phyloP scores from a whole-genome alignment of 2,888 invertebrate species.

The Dastarcus helophoroides region DNA sequence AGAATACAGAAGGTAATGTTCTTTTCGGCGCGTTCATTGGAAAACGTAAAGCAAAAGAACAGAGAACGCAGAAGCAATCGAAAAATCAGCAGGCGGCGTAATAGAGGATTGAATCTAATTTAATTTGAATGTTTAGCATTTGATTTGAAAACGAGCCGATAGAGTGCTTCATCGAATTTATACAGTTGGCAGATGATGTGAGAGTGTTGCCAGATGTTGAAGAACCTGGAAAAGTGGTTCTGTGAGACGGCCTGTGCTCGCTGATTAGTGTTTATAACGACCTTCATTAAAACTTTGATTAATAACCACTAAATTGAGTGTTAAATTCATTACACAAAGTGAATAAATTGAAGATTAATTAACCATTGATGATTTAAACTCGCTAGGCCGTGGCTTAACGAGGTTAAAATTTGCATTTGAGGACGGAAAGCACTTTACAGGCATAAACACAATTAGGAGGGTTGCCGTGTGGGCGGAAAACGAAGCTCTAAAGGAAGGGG shows the following conservation, averaged over 20 bases:
- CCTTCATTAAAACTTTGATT: slow-evolving; percentile 47
- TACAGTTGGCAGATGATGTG: slow-evolving; percentile 20
- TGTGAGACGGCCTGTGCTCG: slow-evolving; percentile 15
- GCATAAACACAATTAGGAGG: slow-evolving; percentile 39
- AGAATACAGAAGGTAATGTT: no score
- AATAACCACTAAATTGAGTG: slow-evolving; percentile 46
- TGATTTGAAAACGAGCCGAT: slow-evolving; percentile 19
- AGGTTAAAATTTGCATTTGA: slow-evolving; percentile 44
- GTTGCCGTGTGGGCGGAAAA: slow-evolving; percentile 14
- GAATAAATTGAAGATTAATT: slow-evolving; percentile 45
- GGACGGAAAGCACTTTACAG: slow-evolving; percentile 42
- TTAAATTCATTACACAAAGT: slow-evolving; percentile 38
- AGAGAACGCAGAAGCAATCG: no score
- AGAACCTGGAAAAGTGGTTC: slow-evolving; percentile 9
- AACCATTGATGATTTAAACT: slow-evolving; percentile 42
- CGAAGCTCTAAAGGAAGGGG: no score
- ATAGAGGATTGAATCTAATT: slow-evolving; percentile 21
- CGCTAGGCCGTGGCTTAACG: slow-evolving; percentile 40
- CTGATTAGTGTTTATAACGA: slow-evolving; percentile 32
- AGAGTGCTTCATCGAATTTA: slow-evolving; percentile 21
- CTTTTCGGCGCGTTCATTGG: no score
- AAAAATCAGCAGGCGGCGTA: slow-evolving; percentile 22
- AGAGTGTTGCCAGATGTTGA: slow-evolving; percentile 24
- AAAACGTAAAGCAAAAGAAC: no score
- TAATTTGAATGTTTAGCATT: slow-evolving; percentile 24